A percentile compares a stretch with the other conserved stretches of the same genome.
Conservation (phyloP, 2,113 vertebrate genomes). For the Indri indri region DNA sequence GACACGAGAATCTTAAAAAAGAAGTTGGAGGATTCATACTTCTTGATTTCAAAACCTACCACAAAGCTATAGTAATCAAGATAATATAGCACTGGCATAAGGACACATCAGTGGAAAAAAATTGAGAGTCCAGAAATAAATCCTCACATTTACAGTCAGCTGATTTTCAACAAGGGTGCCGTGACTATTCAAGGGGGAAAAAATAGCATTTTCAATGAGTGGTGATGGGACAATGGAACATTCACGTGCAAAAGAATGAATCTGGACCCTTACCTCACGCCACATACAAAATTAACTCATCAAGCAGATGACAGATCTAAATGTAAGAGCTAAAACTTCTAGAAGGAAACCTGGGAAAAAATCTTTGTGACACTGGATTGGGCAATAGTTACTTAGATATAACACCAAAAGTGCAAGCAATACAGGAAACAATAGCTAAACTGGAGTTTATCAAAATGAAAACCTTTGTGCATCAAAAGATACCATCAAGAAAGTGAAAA, state of each 20-base stretch:
- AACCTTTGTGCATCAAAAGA: neutral
- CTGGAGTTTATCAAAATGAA: neutral
- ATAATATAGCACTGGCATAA: neutral
- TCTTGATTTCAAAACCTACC: neutral
- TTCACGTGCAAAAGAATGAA: neutral
- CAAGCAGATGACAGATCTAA: neutral
- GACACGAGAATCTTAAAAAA: neutral
- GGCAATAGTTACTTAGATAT: neutral
- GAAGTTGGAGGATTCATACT: neutral
- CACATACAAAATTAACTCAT: neutral
- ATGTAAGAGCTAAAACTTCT: neutral
- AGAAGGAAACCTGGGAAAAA: neutral
- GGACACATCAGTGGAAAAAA: neutral
- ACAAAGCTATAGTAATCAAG: neutral
- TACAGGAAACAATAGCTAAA: neutral
- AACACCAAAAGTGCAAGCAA: neutral
- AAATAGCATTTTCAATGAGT: neutral
- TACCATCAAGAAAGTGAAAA: neutral
- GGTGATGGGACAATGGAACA: neutral
- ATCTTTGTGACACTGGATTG: neutral
- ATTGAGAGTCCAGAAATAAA: neutral
- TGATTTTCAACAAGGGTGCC: neutral
- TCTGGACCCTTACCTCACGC: neutral
- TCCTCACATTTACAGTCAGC: neutral
- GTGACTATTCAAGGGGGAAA: neutral